phyloP scores from a whole-genome alignment of 2,113 vertebrate species.

The Octodon degus region DNA sequence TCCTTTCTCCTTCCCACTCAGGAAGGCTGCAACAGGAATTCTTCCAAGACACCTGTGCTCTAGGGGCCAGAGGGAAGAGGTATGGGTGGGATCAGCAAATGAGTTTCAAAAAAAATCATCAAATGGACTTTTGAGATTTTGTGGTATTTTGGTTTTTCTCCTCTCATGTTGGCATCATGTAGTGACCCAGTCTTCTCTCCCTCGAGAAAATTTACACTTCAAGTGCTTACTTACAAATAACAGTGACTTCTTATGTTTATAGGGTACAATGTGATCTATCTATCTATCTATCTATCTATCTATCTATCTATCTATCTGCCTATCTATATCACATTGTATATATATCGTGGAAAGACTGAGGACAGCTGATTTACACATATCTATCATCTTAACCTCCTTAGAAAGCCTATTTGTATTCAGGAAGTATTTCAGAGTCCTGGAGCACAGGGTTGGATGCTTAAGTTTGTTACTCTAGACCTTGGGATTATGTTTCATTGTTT shows the following conservation, averaged over 20 bases:
- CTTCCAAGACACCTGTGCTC: fast-evolving
- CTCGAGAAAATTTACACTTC: neutral
- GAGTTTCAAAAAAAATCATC: neutral
- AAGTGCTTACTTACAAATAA: neutral
- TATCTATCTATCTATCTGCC: no score
- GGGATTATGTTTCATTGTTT: neutral
- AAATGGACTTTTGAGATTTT: neutral
- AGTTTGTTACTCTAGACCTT: neutral
- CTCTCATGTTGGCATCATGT: neutral
- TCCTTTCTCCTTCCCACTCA: neutral
- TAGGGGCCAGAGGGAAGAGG: neutral
- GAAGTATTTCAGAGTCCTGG: neutral
- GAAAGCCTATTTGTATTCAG: neutral
- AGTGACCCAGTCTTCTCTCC: neutral
- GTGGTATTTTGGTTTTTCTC: neutral
- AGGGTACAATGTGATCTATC: neutral
- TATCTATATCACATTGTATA: no score
- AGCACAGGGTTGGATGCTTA: no score
- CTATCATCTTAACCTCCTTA: neutral
- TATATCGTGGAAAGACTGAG: neutral
- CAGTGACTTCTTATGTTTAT: neutral
- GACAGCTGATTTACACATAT: neutral
- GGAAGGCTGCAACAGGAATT: neutral
- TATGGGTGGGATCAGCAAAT: neutral
- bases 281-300: no score